Percentiles rank a stretch among this genome's conserved stretches.
phyloP scores from a whole-genome alignment of 2,888 invertebrate species.

The Caenorhabditis auriculariae region DNA sequence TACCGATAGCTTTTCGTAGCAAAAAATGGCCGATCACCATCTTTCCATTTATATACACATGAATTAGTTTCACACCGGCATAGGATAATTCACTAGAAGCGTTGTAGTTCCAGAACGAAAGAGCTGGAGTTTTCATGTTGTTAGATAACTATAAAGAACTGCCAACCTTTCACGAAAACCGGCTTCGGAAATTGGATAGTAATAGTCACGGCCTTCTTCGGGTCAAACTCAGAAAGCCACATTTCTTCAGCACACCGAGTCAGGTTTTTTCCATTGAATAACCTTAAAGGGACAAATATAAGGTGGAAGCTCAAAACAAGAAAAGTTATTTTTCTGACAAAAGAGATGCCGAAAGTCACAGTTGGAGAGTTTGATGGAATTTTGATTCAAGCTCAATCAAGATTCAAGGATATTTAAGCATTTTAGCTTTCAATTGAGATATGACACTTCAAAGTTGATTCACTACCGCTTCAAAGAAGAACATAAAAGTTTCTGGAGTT shows the following conservation, averaged over 20 bases:
- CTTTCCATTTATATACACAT: slow-evolving; percentile 65
- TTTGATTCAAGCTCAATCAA: background rate
- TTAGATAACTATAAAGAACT: slow-evolving; percentile 49
- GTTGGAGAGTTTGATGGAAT: background rate
- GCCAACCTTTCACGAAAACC: slow-evolving; percentile 20
- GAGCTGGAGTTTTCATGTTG: slow-evolving; percentile 62
- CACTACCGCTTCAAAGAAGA: too few species aligned
- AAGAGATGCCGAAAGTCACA: background rate
- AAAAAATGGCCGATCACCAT: slow-evolving; percentile 67
- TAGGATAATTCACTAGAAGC: slow-evolving; percentile 72
- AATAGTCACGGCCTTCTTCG: slow-evolving; percentile 35
- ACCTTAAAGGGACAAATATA: slow-evolving; percentile 60
- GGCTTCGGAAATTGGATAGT: slow-evolving; percentile 40
- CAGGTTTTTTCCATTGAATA: slow-evolving; percentile 75
- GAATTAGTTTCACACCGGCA: slow-evolving; percentile 66
- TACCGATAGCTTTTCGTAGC: slow-evolving; percentile 71
- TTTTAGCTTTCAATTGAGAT: too few species aligned
- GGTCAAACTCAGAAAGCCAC: slow-evolving; percentile 65
- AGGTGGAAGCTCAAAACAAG: background rate
- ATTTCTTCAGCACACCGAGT: slow-evolving; percentile 73
- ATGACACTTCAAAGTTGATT: too few species aligned
- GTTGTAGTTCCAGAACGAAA: slow-evolving; percentile 83
- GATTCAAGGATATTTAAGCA: background rate
- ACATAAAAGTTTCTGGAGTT: too few species aligned
- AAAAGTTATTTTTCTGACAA: background rate